Evolutionary conservation across 2,888 invertebrate genomes (phyloP).

Genomic region (Trilocha varians): DNA sequence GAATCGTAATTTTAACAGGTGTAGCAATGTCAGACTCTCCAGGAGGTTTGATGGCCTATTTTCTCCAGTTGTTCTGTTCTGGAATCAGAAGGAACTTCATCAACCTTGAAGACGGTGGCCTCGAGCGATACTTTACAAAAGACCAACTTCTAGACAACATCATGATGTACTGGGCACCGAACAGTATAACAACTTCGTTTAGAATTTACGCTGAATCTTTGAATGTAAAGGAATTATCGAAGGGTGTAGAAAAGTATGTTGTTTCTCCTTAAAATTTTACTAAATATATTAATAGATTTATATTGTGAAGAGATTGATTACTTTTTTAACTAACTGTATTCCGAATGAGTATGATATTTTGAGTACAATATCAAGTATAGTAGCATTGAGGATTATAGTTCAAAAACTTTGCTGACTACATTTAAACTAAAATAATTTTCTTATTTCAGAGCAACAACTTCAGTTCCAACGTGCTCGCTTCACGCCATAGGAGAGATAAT

Average conservation of each 20-base stretch:
- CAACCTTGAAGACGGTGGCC: constrained; percentile 71
- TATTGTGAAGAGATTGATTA: no score
- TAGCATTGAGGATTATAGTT: no score
- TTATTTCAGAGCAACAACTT: constrained; percentile 39
- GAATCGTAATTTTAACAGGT: constrained; percentile 46
- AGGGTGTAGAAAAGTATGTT: constrained; percentile 37
- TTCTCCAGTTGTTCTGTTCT: constrained; percentile 83
- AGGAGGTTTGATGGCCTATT: constrained; percentile 82
- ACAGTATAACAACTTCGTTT: constrained; percentile 77
- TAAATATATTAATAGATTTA: no score
- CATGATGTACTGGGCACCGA: constrained; percentile 80
- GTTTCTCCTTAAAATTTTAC: no score
- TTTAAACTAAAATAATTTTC: neutral
- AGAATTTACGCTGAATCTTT: constrained; percentile 75
- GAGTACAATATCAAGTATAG: no score
- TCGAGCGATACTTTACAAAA: constrained; percentile 66
- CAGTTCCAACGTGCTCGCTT: constrained; percentile 77
- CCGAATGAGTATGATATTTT: no score
- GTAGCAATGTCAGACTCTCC: constrained; percentile 80
- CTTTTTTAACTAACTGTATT: no score
- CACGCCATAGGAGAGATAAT: constrained; percentile 77
- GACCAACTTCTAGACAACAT: constrained; percentile 77
- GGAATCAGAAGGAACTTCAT: constrained; percentile 70
- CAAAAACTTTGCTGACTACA: neutral
- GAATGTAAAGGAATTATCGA: constrained; percentile 14